Conservation (phyloP, 2,888 invertebrate genomes). For the Torymus texanus region DNA sequence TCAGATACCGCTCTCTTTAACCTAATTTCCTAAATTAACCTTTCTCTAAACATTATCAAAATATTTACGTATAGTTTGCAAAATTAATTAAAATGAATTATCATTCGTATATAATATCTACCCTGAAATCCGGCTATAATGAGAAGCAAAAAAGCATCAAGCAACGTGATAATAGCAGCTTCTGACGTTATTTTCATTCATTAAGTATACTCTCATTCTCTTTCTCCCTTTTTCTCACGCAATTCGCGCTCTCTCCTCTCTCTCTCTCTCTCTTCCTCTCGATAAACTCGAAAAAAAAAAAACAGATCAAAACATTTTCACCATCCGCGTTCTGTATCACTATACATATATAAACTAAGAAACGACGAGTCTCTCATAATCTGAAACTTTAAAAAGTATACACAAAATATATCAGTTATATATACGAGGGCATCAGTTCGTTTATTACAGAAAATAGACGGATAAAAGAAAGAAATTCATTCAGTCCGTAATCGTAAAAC, state of each 20-base stretch:
- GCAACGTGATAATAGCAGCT: slow-evolving; percentile 5
- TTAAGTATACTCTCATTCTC: not conserved
- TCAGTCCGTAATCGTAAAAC: slow-evolving; percentile 18
- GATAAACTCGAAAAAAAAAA: slow-evolving; percentile 10
- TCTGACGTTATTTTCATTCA: slow-evolving; percentile 41
- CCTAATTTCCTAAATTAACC: slow-evolving; percentile 50
- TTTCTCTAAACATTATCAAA: slow-evolving; percentile 5
- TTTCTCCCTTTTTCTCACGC: no score
- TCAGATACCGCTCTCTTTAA: slow-evolving; percentile 39
- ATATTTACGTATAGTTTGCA: slow-evolving; percentile 11
- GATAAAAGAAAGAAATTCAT: slow-evolving; percentile 50
- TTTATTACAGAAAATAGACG: slow-evolving; percentile 4
- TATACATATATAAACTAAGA: no score
- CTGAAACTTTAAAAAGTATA: not conserved
- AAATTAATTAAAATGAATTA: slow-evolving; percentile 33
- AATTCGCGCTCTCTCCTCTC: no score
- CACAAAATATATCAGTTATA: slow-evolving; percentile 12
- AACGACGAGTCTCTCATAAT: no score
- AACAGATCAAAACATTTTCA: not conserved
- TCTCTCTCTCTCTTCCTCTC: no score
- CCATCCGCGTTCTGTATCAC: no score
- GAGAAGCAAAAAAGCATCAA: slow-evolving; percentile 9
- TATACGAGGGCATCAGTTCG: not conserved
- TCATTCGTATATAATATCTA: slow-evolving; percentile 22
- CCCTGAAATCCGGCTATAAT: slow-evolving; percentile 8